Conservation (phyloP, 2,888 invertebrate genomes). For the Campoletis raptor region DNA sequence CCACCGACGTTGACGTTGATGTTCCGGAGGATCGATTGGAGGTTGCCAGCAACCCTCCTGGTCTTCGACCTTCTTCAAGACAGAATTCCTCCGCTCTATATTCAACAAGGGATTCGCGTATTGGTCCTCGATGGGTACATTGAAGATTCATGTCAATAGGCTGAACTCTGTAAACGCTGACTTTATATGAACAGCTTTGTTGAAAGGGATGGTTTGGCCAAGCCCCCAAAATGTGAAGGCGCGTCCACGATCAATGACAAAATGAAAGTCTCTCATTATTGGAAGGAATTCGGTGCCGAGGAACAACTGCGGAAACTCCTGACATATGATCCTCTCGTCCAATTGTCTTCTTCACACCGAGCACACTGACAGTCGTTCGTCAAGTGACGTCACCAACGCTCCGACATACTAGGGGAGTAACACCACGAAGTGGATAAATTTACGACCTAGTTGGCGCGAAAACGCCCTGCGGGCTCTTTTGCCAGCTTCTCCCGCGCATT, state of each 20-base stretch:
- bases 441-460: constrained; percentile 71
- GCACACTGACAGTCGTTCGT: constrained; percentile 70
- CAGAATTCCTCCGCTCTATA: not conserved
- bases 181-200: not conserved
- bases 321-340: too few relatives aligned
- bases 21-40: constrained; percentile 65
- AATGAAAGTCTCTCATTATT: not conserved
- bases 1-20: constrained; percentile 73
- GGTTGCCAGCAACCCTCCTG: constrained; percentile 22
- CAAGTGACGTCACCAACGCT: constrained; percentile 81
- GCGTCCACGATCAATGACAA: not conserved
- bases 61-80: constrained; percentile 9
- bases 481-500: constrained; percentile 49
- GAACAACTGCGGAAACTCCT: not conserved
- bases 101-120: not conserved
- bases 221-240: not conserved
- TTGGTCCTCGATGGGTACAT: not conserved
- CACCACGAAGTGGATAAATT: constrained; percentile 78
- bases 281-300: not conserved
- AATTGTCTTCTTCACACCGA: constrained; percentile 34
- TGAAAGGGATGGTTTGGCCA: not conserved
- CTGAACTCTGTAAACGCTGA: not conserved
- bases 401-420: constrained; percentile 81
- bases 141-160: not conserved
- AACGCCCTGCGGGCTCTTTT: constrained; percentile 46